These are phyloP conservation scores for Platyrinchus mystaceus DNA, from an alignment of 2,797 vertebrate species.

Conservation along the genomic window DNA sequence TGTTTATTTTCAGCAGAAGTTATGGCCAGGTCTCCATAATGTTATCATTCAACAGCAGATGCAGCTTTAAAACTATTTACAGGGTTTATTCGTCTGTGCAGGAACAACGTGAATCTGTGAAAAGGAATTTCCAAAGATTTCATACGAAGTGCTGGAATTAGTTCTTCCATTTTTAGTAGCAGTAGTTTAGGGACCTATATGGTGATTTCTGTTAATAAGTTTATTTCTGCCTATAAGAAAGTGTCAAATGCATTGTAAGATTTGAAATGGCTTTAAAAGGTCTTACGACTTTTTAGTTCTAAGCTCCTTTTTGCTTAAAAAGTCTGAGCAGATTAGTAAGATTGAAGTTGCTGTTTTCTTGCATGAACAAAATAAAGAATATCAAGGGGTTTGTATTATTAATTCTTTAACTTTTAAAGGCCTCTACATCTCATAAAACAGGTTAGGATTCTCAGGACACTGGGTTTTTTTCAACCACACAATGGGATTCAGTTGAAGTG, in stretches of 20 bases:
- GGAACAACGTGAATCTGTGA: neutral
- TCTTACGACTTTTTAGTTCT: neutral
- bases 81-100: neutral
- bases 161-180: neutral
- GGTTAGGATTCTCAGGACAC: neutral
- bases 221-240: neutral
- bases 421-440: neutral
- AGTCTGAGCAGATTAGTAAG: neutral
- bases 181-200: neutral
- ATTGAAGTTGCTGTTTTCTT: neutral
- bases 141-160: neutral
- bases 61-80: neutral
- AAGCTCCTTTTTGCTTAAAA: neutral
- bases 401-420: neutral
- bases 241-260: neutral
- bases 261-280: neutral
- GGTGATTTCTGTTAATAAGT: neutral
- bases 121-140: neutral
- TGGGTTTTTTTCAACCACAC: rapidly evolving
- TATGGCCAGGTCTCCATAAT: neutral
- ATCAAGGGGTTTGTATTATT: neutral
- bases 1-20: conserved; percentile 17
- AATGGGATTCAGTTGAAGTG: neutral
- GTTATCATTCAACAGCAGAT: conserved; percentile 25
- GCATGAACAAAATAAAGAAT: neutral